Evolutionary conservation across 2,888 invertebrate species (phyloP), one percentile per base, ranked within the genome.

Genomic region (Ochropacha duplaris): DNA sequence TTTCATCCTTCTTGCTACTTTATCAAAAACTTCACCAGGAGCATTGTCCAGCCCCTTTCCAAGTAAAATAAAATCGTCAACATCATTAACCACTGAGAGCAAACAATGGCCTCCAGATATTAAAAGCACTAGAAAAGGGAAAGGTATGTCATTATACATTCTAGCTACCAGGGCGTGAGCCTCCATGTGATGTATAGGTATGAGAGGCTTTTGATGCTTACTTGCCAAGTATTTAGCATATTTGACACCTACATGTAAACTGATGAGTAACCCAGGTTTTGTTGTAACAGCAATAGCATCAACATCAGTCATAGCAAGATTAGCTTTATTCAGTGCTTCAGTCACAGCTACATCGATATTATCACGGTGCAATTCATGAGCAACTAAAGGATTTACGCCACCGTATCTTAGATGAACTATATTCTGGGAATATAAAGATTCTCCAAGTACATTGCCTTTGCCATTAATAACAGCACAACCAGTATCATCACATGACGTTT

Each of bases 101-200:
- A 98, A 93, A 83, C 97, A 97, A 84, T 99, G 98, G 0, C 99
- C 99, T 50, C 99, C 99, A 74, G 99, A 99, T 68, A 98, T 95
- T 24, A 99, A 92, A 24, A 99, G 91, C 50, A 97, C 96, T 59
- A 99, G 88, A 87, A 96, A 99, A 24, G 99, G 99, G 92, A 96
- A 99, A 58, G 95, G 90, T 54, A 98, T 89, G 67, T 94, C 78
- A 71, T 94, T 69, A 65, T 82, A 91, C 95, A 99, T 95, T 80
- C 99, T 94, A 22, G 95, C 96, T 16, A 97, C 97, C 58, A 99
- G 90, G 4, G 99, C 98, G 93, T 99, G 99, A 1, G 99, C 99
- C 93, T 99, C 96, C 99, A 99, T 99, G 76, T 99, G 99, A 93
- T 99, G 99, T 60, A 99, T 96, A 0, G 99, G 98, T 80, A 99